Conservation (phyloP, 2,797 vertebrate genomes). For the Acropternis orthonyx region DNA sequence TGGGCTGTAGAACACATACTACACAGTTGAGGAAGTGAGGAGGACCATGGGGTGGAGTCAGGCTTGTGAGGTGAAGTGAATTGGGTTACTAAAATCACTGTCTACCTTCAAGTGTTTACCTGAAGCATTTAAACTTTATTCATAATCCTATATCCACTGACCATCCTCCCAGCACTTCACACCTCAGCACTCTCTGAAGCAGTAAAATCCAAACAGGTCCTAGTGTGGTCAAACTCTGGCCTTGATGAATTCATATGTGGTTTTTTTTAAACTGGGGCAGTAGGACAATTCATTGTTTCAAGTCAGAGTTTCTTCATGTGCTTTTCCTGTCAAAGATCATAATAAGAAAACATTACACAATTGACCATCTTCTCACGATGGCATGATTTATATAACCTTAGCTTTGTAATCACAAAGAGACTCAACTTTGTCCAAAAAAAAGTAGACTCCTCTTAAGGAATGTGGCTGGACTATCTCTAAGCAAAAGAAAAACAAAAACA, state of each 20-base stretch:
- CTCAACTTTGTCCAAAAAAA: background rate
- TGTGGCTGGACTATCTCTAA: accelerated
- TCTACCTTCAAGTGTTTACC: background rate
- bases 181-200: background rate
- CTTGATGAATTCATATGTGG: accelerated
- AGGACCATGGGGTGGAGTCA: background rate
- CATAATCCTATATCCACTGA: background rate
- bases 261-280: background rate
- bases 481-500: background rate
- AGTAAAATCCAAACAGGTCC: background rate
- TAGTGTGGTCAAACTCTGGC: background rate
- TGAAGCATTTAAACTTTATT: background rate
- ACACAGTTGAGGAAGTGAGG: background rate
- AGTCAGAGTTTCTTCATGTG: background rate
- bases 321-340: background rate
- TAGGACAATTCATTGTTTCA: background rate
- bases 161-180: background rate
- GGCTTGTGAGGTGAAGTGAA: background rate
- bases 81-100: background rate
- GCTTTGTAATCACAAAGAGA: background rate
- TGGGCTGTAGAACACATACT: background rate
- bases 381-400: background rate
- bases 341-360: background rate
- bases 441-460: background rate
- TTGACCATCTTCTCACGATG: background rate